Percentiles rank a stretch among this genome's conserved stretches.
These are phyloP conservation scores for Notechis scutatus DNA, from an alignment of 2,113 vertebrate genomes.

Conservation along the genomic window DNA sequence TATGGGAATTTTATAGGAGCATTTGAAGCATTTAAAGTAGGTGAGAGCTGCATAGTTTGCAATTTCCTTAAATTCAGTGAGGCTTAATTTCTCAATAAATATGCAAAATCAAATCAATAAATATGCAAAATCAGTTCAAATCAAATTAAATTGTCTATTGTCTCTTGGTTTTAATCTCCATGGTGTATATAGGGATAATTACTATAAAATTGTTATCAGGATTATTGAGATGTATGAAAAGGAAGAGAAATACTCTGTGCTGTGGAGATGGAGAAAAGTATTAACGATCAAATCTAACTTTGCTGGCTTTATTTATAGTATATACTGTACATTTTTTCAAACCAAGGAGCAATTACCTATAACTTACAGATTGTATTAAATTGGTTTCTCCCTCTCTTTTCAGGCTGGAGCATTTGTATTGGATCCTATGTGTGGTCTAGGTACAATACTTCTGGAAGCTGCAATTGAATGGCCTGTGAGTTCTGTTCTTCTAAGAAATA, in stretches of 20 bases:
- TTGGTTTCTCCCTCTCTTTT: conserved; percentile 27
- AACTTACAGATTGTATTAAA: neutral
- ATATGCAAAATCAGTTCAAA: neutral
- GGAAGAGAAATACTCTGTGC: neutral
- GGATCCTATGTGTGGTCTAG: conserved; percentile 93
- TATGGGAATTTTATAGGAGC: neutral
- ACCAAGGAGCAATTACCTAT: neutral
- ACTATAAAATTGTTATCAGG: neutral
- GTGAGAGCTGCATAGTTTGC: neutral
- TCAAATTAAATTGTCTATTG: neutral
- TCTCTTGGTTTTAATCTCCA: neutral
- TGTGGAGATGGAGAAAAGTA: neutral
- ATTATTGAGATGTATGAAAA: neutral
- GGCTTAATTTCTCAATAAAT: neutral
- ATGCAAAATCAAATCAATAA: neutral
- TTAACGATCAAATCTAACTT: neutral
- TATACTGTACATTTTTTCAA: neutral
- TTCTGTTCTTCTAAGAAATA: conserved; percentile 10
- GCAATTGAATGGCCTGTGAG: conserved; percentile 84
- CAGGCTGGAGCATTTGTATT: conserved; percentile 79
- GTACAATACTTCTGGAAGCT: conserved; percentile 87
- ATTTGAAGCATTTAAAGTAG: neutral
- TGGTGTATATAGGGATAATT: neutral
- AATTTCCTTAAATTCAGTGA: neutral
- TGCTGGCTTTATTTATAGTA: neutral